These are phyloP conservation scores for Bombus huntii DNA, from an alignment of 1,140 invertebrate species.

Conservation along the genomic window DNA sequence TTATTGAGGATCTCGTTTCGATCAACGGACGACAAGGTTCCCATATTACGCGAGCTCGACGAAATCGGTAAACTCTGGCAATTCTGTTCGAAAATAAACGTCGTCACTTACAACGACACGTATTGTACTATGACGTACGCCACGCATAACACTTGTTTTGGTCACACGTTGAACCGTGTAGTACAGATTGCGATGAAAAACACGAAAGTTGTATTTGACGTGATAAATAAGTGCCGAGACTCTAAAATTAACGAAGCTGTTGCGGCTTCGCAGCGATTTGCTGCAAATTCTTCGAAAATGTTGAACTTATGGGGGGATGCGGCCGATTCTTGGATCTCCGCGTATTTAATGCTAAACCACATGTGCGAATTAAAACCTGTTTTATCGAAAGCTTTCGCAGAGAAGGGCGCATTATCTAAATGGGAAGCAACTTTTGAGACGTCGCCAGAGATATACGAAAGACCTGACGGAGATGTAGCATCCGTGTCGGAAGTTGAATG, in stretches of 20 bases:
- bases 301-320: not conserved
- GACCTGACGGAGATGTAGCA: too few relatives aligned
- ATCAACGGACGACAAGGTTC: not conserved
- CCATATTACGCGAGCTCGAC: not conserved
- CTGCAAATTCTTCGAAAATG: not conserved
- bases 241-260: not conserved
- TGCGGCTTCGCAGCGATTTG: not conserved
- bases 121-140: rapidly evolving
- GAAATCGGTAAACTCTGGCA: not conserved
- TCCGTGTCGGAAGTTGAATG: not conserved
- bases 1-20: not conserved
- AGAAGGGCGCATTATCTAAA: too few relatives aligned
- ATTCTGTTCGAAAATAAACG: not conserved
- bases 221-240: not conserved
- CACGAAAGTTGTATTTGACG: not conserved
- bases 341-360: not conserved
- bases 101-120: not conserved
- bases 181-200: not conserved
- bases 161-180: not conserved
- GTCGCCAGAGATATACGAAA: too few relatives aligned
- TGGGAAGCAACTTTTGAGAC: too few relatives aligned
- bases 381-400: not conserved
- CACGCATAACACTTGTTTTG: not conserved
- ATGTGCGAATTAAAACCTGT: not conserved
- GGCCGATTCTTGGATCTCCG: not conserved